Conservation (phyloP, 2,888 invertebrate genomes). For the Ormyrus rosae region DNA sequence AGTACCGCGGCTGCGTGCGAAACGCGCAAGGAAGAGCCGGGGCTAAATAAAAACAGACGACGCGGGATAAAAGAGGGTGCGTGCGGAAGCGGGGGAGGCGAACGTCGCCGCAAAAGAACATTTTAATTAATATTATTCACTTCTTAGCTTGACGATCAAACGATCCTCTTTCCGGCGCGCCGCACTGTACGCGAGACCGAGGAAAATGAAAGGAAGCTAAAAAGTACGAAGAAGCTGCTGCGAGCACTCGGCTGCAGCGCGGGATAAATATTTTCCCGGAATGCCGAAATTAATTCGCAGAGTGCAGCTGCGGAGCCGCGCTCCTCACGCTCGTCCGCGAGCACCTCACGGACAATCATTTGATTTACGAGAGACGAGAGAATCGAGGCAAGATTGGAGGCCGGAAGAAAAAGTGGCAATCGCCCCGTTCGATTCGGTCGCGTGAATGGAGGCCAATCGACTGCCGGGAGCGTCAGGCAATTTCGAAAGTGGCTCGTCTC, state of each 20-base stretch:
- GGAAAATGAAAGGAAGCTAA: conserved; percentile 29
- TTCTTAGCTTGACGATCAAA: conserved; percentile 73
- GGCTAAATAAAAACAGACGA: conserved; percentile 18
- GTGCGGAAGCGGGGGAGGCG: conserved; percentile 55
- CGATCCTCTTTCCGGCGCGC: conserved; percentile 55
- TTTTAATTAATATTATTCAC: conserved; percentile 76
- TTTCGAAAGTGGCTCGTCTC: conserved; percentile 63
- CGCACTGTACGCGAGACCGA: conserved; percentile 28
- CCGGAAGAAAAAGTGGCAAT: conserved; percentile 53
- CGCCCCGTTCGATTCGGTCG: conserved; percentile 58
- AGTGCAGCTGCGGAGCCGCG: neutral
- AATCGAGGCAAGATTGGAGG: conserved; percentile 52
- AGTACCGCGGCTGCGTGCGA: conserved; percentile 62
- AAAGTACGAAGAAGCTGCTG: conserved; percentile 4
- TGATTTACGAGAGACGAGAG: conserved; percentile 49
- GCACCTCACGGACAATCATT: neutral
- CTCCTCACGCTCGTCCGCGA: neutral
- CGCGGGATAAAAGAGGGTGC: conserved; percentile 50
- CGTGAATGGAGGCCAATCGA: conserved; percentile 60
- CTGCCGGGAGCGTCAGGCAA: conserved; percentile 60
- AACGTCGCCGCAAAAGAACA: conserved; percentile 69
- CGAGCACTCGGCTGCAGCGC: neutral
- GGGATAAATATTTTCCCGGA: conserved; percentile 24
- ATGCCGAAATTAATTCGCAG: conserved; percentile 22
- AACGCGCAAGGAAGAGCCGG: conserved; percentile 56